These are phyloP conservation scores for Merluccius polli DNA, from an alignment of 2,797 vertebrate genomes.

Conservation along the genomic window DNA sequence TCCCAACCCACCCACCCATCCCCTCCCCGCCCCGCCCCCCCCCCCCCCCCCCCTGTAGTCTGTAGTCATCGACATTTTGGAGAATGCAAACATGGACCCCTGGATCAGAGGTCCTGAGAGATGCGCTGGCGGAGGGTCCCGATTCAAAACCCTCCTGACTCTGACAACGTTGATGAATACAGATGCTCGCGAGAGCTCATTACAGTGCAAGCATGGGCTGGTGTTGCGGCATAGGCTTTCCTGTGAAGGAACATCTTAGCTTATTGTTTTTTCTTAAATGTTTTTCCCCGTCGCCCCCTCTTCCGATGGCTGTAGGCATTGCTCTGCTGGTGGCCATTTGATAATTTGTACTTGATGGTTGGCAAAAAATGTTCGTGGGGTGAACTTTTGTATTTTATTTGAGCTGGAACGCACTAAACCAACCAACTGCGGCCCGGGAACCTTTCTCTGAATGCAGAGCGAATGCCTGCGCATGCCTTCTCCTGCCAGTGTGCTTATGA, in stretches of 20 bases:
- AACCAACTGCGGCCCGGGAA: conserved; percentile 9
- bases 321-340: conserved; percentile 36
- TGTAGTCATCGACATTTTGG: conserved; percentile 64
- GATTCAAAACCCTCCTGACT: conserved; percentile 40
- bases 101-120: conserved; percentile 18
- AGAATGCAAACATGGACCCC: conserved; percentile 36
- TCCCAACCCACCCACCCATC: conserved; percentile 21
- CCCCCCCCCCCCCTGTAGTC: conserved; percentile 40
- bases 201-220: conserved; percentile 59
- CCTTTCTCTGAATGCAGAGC: conserved; percentile 42
- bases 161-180: conserved; percentile 60
- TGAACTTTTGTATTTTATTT: conserved; percentile 14
- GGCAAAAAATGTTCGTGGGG: conserved; percentile 22
- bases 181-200: conserved; percentile 49
- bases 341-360: conserved; percentile 11
- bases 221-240: conserved; percentile 17
- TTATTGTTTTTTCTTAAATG: conserved; percentile 25
- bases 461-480: conserved; percentile 67
- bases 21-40: background rate
- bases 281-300: conserved; percentile 47
- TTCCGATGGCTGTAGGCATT: conserved; percentile 63
- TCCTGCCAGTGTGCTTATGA: conserved; percentile 61
- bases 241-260: conserved; percentile 28
- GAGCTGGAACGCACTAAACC: conserved; percentile 31
- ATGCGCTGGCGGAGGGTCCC: conserved; percentile 15